Base-by-base conservation (phyloP, 2,888 invertebrate genomes). In the Leptinotarsa rubiginosa region DNA sequence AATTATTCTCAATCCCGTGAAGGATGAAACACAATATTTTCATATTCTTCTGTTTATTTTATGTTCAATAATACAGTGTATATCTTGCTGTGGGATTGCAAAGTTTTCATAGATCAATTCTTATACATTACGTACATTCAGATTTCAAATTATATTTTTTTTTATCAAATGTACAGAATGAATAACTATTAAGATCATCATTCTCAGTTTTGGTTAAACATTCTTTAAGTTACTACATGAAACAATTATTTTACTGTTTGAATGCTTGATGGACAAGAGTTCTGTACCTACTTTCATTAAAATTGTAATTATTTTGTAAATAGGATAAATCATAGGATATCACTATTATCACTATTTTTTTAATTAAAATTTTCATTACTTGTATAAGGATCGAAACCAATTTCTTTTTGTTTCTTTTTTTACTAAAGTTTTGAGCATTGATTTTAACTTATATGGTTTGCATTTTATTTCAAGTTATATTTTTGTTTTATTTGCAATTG, bases 271-370 rank as follows among this genome's bases (percentile, higher is more conserved):
- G 76, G 70, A 79, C 76, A 80, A 47, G 16, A 66, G 80, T 41
- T 41, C 41, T 2, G 41, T 84, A 83, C 84, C 84, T 80, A 84
- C 83, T 84, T 77, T 82, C 81, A 77, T 81, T 81, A 79, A 79
- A 78, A 70, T 73, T 86, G 86, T 86, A 86, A 86, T 84, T 86
- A 85, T 79, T 81, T 79, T 86, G 86, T 87, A 86, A 78, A 87
- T 86, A 86, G 80, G 81, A 82, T 80, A 84, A 80, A 84, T 85
- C 84, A 85, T 84, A 84, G 81, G 79, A 82, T 79, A 76, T 77
- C 41, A 41, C 78, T 72, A 78, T 77, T 74, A 77, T 78, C 73
- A 77, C 84, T 83, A 84, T 85, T 74, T 59, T 84, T 81, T 79
- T 84, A 85, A 84, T 84, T 85, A 84, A 81, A 83, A 81, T 82